Evolutionary conservation across 1,140 invertebrate species (phyloP), one percentile per base, ranked within the genome.

Genomic region (Phthorimaea operculella): DNA sequence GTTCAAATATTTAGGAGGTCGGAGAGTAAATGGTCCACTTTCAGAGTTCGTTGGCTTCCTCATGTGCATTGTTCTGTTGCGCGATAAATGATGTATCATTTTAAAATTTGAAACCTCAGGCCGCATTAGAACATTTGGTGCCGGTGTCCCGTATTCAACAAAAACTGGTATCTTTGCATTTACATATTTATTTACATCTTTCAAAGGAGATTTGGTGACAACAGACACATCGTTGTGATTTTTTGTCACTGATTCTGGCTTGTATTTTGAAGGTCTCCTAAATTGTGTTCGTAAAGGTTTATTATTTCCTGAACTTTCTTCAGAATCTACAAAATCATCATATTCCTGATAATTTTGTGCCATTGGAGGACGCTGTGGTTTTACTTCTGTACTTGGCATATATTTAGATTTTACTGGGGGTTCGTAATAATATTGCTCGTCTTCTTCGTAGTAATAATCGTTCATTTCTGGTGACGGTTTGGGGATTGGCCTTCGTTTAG

Each of bases 371-470:
- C 85, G 69, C 61, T 85, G 81, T 33, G 85, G 85, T 59, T 72
- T 86, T 0, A 87, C 82, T 78, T 89, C 88, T 6, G 87, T 86
- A 76, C 87, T 88, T 5, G 88, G 88, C 87, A 89, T 89, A 59
- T 88, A 89, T 53, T 87, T 86, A 5, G 88, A 87, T 72, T 88
- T 87, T 0, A 88, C 87, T 8, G 79, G 80, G 51, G 88, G 88
- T 62, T 88, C 87, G 55, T 86, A 84, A 69, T 87, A 85, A 60
- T 80, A 85, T 59, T 87, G 74, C 49, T 86, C 84, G 50, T 86
- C 83, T 51, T 87, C 83, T 55, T 87, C 86, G 53, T 87, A 86
- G 64, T 87, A 86, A 55, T 87, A 85, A 60, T 88, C 87, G 64
- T 85, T 79, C 85, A 86, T 87, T 76, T 87, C 85, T 36, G 84